Percentiles rank a stretch among this genome's conserved stretches.
phyloP scores from a whole-genome alignment of 2,888 invertebrate species.

The Thecocarcelia acutangulata region DNA sequence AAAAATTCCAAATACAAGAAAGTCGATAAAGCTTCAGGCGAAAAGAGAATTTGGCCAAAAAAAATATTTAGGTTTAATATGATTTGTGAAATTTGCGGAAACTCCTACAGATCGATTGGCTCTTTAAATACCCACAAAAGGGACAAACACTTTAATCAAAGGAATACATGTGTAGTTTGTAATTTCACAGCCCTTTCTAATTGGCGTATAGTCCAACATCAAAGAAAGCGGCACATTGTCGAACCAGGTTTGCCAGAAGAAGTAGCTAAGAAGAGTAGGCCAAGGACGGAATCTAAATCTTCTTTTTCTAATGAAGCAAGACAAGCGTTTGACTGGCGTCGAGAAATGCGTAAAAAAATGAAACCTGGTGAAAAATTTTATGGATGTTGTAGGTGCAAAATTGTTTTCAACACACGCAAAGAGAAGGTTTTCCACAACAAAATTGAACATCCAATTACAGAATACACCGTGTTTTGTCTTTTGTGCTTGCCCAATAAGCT shows the following conservation, averaged over 20 bases:
- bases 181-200: constrained; percentile 50
- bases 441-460: constrained; percentile 57
- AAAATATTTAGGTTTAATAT: constrained; percentile 45
- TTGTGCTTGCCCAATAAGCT: constrained; percentile 46
- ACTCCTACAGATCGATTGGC: constrained; percentile 41
- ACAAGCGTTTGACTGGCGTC: constrained; percentile 52
- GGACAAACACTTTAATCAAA: constrained; percentile 61
- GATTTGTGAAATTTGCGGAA: constrained; percentile 62
- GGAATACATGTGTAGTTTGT: constrained; percentile 54
- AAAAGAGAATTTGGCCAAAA: constrained; percentile 48
- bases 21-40: background rate
- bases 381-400: constrained; percentile 52
- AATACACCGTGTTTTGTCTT: constrained; percentile 51
- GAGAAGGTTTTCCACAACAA: constrained; percentile 58
- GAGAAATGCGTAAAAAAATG: constrained; percentile 46
- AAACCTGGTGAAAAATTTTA: constrained; percentile 56
- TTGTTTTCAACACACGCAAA: constrained; percentile 50
- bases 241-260: constrained; percentile 59
- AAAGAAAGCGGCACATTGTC: constrained; percentile 56
- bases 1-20: background rate
- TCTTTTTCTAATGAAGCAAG: constrained; percentile 48
- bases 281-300: constrained; percentile 38
- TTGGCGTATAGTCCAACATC: constrained; percentile 55
- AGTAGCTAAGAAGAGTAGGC: constrained; percentile 42
- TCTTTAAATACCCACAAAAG: constrained; percentile 52